Conservation (phyloP, 2,797 vertebrate species). For the Syndactyla subalaris region DNA sequence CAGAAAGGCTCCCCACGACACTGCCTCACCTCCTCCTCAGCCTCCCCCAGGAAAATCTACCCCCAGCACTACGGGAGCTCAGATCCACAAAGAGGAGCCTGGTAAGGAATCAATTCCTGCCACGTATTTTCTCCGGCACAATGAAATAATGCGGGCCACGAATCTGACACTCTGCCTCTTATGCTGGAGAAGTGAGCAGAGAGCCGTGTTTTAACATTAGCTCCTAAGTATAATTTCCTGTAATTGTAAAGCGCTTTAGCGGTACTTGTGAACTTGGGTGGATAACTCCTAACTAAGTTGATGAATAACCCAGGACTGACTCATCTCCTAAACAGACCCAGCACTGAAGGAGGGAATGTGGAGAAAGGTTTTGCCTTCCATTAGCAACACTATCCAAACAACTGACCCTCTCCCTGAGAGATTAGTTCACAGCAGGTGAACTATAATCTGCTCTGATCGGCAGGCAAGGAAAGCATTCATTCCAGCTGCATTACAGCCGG, state of each 20-base stretch:
- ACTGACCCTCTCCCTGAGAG: conserved; percentile 51
- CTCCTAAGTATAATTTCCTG: conserved; percentile 26
- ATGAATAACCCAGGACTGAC: conserved; percentile 46
- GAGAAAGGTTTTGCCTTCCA: conserved; percentile 66
- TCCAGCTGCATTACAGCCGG: conserved; percentile 23
- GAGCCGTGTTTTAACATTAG: conserved; percentile 39
- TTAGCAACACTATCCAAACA: conserved; percentile 68
- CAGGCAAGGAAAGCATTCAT: conserved; percentile 48
- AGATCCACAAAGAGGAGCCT: fast-evolving
- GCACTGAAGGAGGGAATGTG: conserved; percentile 8
- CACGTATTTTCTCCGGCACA: neutral
- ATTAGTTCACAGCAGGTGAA: conserved; percentile 68
- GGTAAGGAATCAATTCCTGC: neutral
- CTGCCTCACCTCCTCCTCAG: neutral
- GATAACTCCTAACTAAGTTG: conserved; percentile 45
- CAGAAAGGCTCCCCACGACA: neutral
- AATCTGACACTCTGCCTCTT: neutral
- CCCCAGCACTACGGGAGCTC: neutral
- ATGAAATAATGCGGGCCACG: neutral
- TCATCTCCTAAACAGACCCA: conserved; percentile 14
- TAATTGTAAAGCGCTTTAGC: conserved; percentile 55
- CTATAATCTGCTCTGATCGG: conserved; percentile 43
- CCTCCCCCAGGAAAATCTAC: fast-evolving
- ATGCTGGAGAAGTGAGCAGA: neutral
- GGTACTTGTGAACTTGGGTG: conserved; percentile 47